Evolutionary conservation across 2,888 invertebrate species (phyloP), one percentile per base, ranked within the genome.

Genomic region (Athripsodes cinereus): DNA sequence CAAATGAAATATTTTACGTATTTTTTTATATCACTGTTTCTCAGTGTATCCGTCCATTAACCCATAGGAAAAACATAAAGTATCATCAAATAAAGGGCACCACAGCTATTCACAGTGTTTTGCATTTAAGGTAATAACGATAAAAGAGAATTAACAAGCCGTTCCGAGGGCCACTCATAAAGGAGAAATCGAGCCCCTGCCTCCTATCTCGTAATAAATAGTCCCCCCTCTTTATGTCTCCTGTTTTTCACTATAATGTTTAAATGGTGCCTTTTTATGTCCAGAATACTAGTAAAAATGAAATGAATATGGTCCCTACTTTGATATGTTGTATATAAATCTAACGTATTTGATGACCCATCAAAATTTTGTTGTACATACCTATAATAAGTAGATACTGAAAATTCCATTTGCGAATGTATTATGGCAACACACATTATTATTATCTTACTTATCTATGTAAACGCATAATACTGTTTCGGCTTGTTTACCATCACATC

Each of bases 341-440:
- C 72, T 71, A 66, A 72, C 74, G 72, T 74, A 72, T 78, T 76
- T 73, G 75, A 76, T 75, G 69, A 69, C 67, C 75, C 72, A 77
- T 79, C 73, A 77, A 76, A 75, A 69, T 74, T 40, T 40, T 40
- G 13, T 5, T 31, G 40, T 3, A 13, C 13, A 40, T 13, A 8
- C 3, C 10, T 26, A 26, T 26, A 26, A 26, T 26, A 26, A 10
- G 72, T 72, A 67, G 70, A 74, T 73, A 76, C 78, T 79, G 75
- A 76, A 77, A 76, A 75, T 77, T 77, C 77, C 78, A 78, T 78
- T 78, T 75, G 72, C 76, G 75, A 76, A 74, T 16, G 3, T 40
- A 40, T 40, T n/a, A 40, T 5, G 40, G 5, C 2, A 13, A 13
- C 16, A 40, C 73, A 73, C 70, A 69, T 70, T 68, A 74, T 76